phyloP scores from a whole-genome alignment of 2,888 invertebrate species.

The Hirtodrosophila trivittata region DNA sequence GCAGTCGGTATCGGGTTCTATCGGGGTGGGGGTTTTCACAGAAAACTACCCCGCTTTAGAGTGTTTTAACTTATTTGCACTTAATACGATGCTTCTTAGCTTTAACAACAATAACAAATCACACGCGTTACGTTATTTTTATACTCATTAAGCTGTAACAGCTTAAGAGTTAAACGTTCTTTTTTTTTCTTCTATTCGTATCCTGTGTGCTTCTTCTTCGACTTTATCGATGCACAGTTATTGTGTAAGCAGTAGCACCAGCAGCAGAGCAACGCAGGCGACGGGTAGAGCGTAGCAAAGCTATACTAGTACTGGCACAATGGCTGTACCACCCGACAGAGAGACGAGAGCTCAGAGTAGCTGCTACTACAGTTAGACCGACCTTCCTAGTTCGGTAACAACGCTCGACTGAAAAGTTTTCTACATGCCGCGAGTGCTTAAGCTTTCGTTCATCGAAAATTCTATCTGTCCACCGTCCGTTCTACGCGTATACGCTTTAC shows the following conservation, averaged over 20 bases:
- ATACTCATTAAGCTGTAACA: conserved; percentile 64
- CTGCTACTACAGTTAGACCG: conserved; percentile 79
- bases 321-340: conserved; percentile 78
- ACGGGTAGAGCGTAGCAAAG: conserved; percentile 75
- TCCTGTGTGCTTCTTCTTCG: conserved; percentile 76
- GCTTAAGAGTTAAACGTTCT: conserved; percentile 58
- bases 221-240: conserved; percentile 78
- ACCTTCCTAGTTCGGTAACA: conserved; percentile 84
- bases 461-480: conserved; percentile 36
- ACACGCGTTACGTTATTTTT: conserved; percentile 58
- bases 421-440: conserved; percentile 80
- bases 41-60: conserved; percentile 72
- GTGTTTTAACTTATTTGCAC: conserved; percentile 66
- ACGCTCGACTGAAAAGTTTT: conserved; percentile 84
- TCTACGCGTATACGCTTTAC: conserved; percentile 19
- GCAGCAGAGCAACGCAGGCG: conserved; percentile 65
- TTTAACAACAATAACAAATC: conserved; percentile 68
- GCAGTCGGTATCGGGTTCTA: conserved; percentile 46
- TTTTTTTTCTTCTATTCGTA: conserved; percentile 45
- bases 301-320: conserved; percentile 72
- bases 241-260: conserved; percentile 80
- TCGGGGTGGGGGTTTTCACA: conserved; percentile 53
- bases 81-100: conserved; percentile 46
- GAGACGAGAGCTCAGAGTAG: conserved; percentile 76
- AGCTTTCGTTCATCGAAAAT: conserved; percentile 75